Evolutionary conservation across 2,888 invertebrate species (phyloP).

Genomic region (Nesidiocoris tenuis): DNA sequence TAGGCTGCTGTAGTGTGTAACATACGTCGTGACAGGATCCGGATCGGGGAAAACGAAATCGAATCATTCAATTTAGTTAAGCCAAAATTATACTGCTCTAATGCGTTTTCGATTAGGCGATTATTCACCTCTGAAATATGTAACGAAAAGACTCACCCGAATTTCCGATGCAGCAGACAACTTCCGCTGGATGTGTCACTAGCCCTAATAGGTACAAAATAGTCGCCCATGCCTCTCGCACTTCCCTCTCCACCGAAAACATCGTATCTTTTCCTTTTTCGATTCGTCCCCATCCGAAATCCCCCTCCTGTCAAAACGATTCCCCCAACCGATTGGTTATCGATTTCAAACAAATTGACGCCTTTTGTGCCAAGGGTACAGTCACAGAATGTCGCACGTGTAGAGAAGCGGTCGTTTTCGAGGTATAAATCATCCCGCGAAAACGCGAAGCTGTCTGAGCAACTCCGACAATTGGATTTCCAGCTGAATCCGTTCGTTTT

Average conservation of each 20-base stretch:
- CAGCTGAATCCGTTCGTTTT: constrained; percentile 15
- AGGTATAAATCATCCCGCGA: constrained; percentile 28
- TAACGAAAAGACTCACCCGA: neutral
- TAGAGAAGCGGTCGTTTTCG: constrained; percentile 34
- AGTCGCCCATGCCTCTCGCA: constrained; percentile 4
- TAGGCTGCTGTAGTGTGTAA: too few species aligned
- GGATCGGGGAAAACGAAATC: too few species aligned
- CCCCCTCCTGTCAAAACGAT: constrained; percentile 16
- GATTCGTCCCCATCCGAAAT: neutral
- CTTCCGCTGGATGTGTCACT: neutral
- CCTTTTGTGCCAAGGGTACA: constrained; percentile 17
- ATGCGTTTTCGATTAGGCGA: too few species aligned
- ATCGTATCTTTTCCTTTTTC: neutral
- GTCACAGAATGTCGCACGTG: constrained; percentile 25
- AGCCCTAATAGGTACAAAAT: constrained; percentile 26
- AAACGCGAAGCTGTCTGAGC: constrained; percentile 1
- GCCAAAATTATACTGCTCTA: too few species aligned
- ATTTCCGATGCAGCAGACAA: neutral
- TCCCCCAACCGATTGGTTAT: constrained; percentile 38
- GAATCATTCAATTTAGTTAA: too few species aligned
- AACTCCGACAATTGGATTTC: constrained; percentile 25
- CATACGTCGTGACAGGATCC: too few species aligned
- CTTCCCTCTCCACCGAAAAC: neutral
- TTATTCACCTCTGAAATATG: too few species aligned
- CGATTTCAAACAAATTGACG: constrained; percentile 40